A percentile compares a stretch with the other conserved stretches of the same genome.
Evolutionary conservation across 1,140 invertebrate genomes (phyloP).

Genomic region (Heliconius himera): DNA sequence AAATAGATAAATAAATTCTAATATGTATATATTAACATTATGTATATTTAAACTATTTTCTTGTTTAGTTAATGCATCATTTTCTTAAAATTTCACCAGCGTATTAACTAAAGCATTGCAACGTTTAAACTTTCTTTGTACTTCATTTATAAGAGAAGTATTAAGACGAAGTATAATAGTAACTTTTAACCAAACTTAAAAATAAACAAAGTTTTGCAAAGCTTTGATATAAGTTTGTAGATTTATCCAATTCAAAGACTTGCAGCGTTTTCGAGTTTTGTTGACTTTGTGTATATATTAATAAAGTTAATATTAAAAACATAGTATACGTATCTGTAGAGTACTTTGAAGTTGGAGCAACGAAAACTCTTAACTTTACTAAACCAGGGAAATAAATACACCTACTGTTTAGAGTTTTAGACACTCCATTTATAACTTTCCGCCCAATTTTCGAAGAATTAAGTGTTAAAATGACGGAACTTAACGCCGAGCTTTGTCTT

Average conservation of each 20-base stretch:
- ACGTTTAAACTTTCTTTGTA: neutral
- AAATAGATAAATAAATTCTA: no score
- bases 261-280: neutral
- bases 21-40: no score
- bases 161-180: neutral
- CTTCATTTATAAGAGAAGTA: neutral
- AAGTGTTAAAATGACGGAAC: no score
- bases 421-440: no score
- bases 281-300: neutral
- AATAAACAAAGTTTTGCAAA: neutral
- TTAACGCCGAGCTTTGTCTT: no score
- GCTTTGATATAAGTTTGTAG: conserved; percentile 4
- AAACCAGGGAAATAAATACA: no score
- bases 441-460: no score
- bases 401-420: no score
- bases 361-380: no score
- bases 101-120: neutral
- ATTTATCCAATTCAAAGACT: neutral
- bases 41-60: no score
- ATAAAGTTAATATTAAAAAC: neutral
- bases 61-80: neutral
- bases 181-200: conserved; percentile 11
- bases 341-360: no score
- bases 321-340: no score
- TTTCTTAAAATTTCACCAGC: neutral